Evolutionary conservation across 2,797 vertebrate species (phyloP).

Genomic region (Sebastes diaconus): DNA sequence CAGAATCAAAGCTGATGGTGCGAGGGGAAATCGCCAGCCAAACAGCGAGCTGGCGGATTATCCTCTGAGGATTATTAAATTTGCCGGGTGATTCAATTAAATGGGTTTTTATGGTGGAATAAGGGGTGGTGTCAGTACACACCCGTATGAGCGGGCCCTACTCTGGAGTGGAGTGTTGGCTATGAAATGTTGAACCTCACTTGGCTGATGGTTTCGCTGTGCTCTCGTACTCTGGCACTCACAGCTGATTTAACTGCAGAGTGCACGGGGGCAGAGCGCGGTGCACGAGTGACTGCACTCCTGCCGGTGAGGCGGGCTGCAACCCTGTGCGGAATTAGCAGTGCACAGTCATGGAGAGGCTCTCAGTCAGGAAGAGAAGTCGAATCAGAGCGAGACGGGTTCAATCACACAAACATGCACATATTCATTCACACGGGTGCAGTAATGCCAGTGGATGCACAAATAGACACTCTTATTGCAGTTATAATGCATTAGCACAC

Average conservation of each 20-base stretch:
- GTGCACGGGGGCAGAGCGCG: conserved; percentile 15
- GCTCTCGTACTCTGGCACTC: conserved; percentile 18
- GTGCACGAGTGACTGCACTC: conserved; percentile 18
- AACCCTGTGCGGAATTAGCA: conserved; percentile 4
- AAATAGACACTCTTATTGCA: neutral
- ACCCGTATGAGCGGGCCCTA: conserved; percentile 24
- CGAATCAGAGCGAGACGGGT: conserved; percentile 16
- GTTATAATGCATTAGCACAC: neutral
- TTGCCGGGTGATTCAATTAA: conserved; percentile 63
- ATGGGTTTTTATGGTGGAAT: conserved; percentile 34
- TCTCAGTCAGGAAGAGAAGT: conserved; percentile 28
- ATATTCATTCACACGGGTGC: conserved; percentile 2
- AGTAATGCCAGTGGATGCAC: neutral
- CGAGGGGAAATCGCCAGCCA: conserved; percentile 40
- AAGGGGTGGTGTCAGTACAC: conserved; percentile 24
- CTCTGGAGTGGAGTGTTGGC: conserved; percentile 27
- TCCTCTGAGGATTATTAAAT: conserved; percentile 67
- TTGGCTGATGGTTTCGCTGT: conserved; percentile 20
- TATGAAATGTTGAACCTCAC: conserved; percentile 32
- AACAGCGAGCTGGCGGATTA: conserved; percentile 52
- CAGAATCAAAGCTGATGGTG: conserved; percentile 43
- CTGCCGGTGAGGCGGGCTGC: neutral
- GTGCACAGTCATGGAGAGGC: neutral
- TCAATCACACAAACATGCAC: conserved; percentile 43
- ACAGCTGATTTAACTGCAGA: conserved; percentile 45